Percentiles rank a stretch among this genome's conserved stretches.
phyloP scores from a whole-genome alignment of 1,140 invertebrate genomes.

The Potamilus streckersoni region DNA sequence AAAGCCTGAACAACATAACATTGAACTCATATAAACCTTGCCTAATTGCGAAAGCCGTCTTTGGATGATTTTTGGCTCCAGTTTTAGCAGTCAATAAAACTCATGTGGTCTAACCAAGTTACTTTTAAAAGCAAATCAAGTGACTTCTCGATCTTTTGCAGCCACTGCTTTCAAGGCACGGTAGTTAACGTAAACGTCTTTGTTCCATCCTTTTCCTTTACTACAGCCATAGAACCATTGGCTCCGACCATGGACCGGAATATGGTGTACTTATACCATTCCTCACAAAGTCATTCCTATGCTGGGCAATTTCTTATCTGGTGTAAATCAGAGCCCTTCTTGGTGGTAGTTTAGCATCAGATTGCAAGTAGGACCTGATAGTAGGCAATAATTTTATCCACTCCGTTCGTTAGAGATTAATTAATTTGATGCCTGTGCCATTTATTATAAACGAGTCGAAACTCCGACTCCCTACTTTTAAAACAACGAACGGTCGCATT shows the following conservation, averaged over 20 bases:
- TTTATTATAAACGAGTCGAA: too few species aligned
- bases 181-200: constrained; percentile 68
- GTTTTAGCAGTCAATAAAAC: constrained; percentile 4
- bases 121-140: constrained; percentile 2
- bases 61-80: constrained; percentile 14
- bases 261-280: constrained; percentile 41
- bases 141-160: neutral
- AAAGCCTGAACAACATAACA: neutral
- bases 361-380: constrained; percentile 20
- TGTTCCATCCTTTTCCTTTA: constrained; percentile 71
- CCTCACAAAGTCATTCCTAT: constrained; percentile 27
- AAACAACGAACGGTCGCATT: too few species aligned
- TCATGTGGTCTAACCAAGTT: neutral
- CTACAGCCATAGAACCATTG: constrained; percentile 32
- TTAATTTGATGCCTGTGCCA: too few species aligned
- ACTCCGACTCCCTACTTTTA: too few species aligned
- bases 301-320: constrained; percentile 24
- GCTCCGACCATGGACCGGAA: constrained; percentile 42
- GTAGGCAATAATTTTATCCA: constrained; percentile 6
- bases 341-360: constrained; percentile 29
- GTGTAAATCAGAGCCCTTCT: constrained; percentile 24
- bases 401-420: neutral
- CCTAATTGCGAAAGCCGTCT: constrained; percentile 42
- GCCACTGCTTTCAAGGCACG: constrained; percentile 66
- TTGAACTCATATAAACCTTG: constrained; percentile 9